These are phyloP conservation scores for Myotis vivesi DNA, from an alignment of 2,797 vertebrate genomes.

Conservation along the genomic window DNA sequence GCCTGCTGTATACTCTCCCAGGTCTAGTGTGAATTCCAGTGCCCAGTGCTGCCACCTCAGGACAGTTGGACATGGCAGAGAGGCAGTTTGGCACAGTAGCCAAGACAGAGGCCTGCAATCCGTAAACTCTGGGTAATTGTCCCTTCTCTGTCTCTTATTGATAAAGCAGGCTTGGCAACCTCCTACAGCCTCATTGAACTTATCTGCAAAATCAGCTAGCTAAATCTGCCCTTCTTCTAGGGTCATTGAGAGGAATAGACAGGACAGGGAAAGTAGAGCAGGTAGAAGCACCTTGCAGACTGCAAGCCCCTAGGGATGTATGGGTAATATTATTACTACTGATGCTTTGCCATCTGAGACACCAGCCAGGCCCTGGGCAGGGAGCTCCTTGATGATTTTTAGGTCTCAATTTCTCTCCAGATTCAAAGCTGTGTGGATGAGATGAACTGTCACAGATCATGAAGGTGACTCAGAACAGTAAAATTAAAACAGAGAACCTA, in stretches of 20 bases:
- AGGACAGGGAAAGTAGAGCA: background rate
- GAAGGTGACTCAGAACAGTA: conserved; percentile 48
- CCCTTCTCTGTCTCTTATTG: background rate
- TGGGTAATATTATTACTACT: background rate
- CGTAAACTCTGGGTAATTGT: background rate
- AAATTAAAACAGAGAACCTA: background rate
- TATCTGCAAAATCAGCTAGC: background rate
- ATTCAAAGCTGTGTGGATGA: conserved; percentile 5
- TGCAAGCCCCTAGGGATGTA: background rate
- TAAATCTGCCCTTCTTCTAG: background rate
- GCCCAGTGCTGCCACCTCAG: background rate
- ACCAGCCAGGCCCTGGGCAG: background rate
- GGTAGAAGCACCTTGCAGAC: background rate
- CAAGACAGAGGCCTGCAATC: background rate
- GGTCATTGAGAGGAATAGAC: background rate
- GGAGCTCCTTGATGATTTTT: conserved; percentile 37
- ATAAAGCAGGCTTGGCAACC: background rate
- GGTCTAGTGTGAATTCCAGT: background rate
- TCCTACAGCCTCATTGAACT: background rate
- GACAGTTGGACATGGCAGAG: background rate
- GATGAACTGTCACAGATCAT: conserved; percentile 5
- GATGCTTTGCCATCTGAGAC: background rate
- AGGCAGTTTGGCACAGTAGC: background rate
- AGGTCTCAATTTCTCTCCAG: conserved; percentile 1
- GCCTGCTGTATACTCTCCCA: background rate